phyloP scores from a whole-genome alignment of 2,113 vertebrate genomes.

The Dicrurus megarhynchus region DNA sequence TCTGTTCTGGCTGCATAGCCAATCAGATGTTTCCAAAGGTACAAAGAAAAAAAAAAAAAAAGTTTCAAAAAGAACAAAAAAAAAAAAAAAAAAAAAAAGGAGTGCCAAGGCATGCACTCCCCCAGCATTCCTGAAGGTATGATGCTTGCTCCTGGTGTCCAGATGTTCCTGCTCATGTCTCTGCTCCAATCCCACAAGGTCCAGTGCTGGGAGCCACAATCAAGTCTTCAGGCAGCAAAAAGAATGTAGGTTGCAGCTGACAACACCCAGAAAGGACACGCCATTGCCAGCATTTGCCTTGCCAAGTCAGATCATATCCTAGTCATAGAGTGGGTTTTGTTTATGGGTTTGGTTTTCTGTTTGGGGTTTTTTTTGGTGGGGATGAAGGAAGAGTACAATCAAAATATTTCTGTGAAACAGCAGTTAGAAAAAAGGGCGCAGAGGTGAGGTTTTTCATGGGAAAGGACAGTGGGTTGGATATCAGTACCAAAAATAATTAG shows the following conservation, averaged over 20 bases:
- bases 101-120: constrained; percentile 20
- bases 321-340: not conserved
- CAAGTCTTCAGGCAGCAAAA: not conserved
- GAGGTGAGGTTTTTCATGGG: not conserved
- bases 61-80: no score
- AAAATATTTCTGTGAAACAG: not conserved
- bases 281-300: constrained; percentile 1
- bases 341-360: not conserved
- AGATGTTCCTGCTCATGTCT: not conserved
- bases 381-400: not conserved
- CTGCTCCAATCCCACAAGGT: not conserved
- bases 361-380: not conserved
- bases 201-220: not conserved
- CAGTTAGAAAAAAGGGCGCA: not conserved
- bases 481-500: not conserved
- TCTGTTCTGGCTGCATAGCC: not conserved
- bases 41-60: not conserved
- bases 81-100: not conserved
- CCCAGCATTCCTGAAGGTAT: constrained; percentile 51
- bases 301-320: constrained; percentile 32
- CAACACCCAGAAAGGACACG: constrained; percentile 24
- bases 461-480: not conserved
- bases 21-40: not conserved
- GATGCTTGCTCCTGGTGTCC: constrained; percentile 21
- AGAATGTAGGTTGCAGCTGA: constrained; percentile 30